Percentiles rank a stretch among this genome's conserved stretches.
Evolutionary conservation across 2,888 invertebrate genomes (phyloP).

Genomic region (Odontocolon sp.): DNA sequence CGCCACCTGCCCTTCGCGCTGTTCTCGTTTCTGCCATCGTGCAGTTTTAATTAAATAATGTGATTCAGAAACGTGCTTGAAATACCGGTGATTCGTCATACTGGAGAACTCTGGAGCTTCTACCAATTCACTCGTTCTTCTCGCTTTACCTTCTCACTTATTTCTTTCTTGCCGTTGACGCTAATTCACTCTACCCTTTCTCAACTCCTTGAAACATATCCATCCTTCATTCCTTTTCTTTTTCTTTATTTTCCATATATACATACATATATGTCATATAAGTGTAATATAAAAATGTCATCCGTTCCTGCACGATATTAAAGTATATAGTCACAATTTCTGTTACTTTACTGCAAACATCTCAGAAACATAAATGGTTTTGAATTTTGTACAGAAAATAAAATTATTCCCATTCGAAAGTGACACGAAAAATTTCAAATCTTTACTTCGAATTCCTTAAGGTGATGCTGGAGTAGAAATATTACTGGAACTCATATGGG

Average conservation of each 20-base stretch:
- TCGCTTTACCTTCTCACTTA: constrained; percentile 2
- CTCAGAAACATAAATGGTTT: not conserved
- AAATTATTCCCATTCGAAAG: too few species aligned
- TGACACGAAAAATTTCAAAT: too few species aligned
- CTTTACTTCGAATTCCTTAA: too few species aligned
- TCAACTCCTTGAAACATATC: not conserved
- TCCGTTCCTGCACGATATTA: not conserved
- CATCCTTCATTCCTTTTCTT: constrained; percentile 30
- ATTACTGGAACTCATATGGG: too few species aligned
- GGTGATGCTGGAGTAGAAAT: too few species aligned
- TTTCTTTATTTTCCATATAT: constrained; percentile 6
- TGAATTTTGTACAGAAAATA: not conserved
- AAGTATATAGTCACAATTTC: too few species aligned
- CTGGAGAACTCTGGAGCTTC: constrained; percentile 35
- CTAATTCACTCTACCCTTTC: constrained; percentile 24
- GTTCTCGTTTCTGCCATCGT: constrained; percentile 46
- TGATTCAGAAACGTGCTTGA: constrained; percentile 70
- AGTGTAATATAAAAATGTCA: too few species aligned
- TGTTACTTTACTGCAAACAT: too few species aligned
- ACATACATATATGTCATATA: too few species aligned
- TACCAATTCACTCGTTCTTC: constrained; percentile 31
- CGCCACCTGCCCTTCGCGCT: constrained; percentile 41
- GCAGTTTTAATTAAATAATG: constrained; percentile 73
- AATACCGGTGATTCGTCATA: constrained; percentile 69
- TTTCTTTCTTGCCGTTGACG: constrained; percentile 7